phyloP scores from a whole-genome alignment of 2,113 vertebrate species.

The Echinops telfairi region DNA sequence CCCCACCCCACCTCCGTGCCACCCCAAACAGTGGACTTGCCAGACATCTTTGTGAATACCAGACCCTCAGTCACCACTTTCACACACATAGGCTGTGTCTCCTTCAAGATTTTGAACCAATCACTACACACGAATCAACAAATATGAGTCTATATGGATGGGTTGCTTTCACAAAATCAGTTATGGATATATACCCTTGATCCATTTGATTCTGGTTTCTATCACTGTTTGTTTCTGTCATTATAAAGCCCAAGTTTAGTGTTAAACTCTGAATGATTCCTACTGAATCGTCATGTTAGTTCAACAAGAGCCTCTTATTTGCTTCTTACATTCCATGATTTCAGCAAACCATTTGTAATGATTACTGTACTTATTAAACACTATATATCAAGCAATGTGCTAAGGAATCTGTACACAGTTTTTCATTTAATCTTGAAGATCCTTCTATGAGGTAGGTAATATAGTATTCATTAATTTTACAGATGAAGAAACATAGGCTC shows the following conservation, averaged over 20 bases:
- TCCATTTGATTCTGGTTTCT: neutral
- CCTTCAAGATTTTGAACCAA: neutral
- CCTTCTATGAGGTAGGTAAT: neutral
- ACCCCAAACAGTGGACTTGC: neutral
- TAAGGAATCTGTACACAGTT: neutral
- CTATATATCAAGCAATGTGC: neutral
- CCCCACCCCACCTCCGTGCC: neutral
- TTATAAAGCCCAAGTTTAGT: neutral
- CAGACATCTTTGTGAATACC: neutral
- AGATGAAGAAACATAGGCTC: slow-evolving; percentile 12
- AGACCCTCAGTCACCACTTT: neutral
- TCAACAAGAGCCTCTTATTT: neutral
- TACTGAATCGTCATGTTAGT: neutral
- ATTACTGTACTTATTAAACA: neutral
- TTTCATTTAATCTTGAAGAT: neutral
- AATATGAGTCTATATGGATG: neutral
- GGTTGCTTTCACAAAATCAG: slow-evolving; percentile 27
- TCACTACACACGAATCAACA: neutral
- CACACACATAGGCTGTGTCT: neutral
- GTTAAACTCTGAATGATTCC: neutral
- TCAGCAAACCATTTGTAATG: neutral
- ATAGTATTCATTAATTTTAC: neutral
- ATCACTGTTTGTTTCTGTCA: neutral
- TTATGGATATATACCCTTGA: slow-evolving; percentile 33
- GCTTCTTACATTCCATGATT: neutral